Conservation (phyloP, 1,140 invertebrate species). For the Drosophila prosaltans region DNA sequence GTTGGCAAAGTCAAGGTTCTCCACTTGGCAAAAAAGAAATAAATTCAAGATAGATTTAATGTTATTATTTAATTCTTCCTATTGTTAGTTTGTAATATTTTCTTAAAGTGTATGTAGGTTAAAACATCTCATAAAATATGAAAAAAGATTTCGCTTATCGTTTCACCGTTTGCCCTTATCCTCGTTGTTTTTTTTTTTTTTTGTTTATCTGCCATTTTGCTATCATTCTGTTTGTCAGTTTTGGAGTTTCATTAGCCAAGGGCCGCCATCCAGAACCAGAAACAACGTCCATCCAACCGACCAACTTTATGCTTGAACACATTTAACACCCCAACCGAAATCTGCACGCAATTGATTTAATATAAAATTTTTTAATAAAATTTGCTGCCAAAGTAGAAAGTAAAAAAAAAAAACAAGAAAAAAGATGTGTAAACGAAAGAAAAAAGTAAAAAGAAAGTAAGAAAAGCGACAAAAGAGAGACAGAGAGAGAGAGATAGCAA, state of each 20-base stretch:
- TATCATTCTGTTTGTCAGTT: not conserved
- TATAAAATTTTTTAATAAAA: slow-evolving; percentile 81
- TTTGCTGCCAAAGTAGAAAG: slow-evolving; percentile 47
- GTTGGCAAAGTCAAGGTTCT: slow-evolving; percentile 13
- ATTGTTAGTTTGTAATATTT: not conserved
- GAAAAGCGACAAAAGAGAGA: slow-evolving; percentile 4
- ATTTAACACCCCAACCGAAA: slow-evolving; percentile 66
- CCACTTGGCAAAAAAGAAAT: not conserved
- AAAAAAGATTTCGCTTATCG: not conserved
- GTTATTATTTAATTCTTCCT: not conserved
- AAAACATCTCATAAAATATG: not conserved
- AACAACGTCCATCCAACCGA: slow-evolving; percentile 14
- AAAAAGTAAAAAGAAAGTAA: slow-evolving; percentile 12
- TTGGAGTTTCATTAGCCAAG: not conserved
- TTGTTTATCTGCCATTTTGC: not conserved
- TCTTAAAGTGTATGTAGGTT: not conserved
- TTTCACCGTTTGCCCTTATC: no score
- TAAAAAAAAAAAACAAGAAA: slow-evolving; percentile 21
- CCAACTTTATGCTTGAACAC: slow-evolving; percentile 68
- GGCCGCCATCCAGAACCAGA: slow-evolving; percentile 1
- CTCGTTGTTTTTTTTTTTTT: no score
- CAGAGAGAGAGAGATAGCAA: not conserved
- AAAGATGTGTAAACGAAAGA: slow-evolving; percentile 34
- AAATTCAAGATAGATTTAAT: not conserved
- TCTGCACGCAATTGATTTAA: slow-evolving; percentile 79